Evolutionary conservation across 2,113 vertebrate genomes (phyloP).

Genomic region (Sphyrna mokarran): DNA sequence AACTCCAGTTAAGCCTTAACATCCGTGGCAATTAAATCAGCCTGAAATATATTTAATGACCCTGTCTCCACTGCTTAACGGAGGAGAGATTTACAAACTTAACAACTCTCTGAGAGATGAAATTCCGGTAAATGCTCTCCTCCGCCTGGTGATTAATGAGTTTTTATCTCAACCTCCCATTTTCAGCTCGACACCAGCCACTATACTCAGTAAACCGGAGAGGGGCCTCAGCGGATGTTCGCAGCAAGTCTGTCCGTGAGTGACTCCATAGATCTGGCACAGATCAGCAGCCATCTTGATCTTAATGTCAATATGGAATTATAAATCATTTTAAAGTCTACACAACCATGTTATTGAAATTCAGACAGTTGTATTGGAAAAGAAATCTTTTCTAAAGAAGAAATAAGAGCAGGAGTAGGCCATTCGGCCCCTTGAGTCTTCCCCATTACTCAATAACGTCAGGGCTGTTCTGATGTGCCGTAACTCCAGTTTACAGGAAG

Average conservation of each 20-base stretch:
- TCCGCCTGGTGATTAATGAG: not conserved
- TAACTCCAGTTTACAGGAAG: too few species aligned
- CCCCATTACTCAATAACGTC: too few species aligned
- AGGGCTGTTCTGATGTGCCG: too few species aligned
- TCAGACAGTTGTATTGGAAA: not conserved
- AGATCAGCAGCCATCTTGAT: not conserved
- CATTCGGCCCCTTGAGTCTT: too few species aligned
- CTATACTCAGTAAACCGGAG: not conserved
- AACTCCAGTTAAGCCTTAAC: too few species aligned
- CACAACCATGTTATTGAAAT: not conserved
- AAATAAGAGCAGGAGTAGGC: not conserved
- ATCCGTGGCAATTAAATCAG: too few species aligned
- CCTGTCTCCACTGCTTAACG: too few species aligned
- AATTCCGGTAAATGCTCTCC: not conserved
- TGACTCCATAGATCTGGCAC: not conserved
- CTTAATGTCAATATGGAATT: not conserved
- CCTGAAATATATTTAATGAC: too few species aligned
- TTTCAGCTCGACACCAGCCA: not conserved
- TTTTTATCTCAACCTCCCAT: not conserved
- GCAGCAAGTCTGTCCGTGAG: constrained; percentile 1
- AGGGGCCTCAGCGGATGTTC: not conserved
- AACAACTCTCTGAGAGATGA: too few species aligned
- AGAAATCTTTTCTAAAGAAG: not conserved
- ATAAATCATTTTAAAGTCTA: not conserved
- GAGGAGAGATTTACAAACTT: too few species aligned